phyloP scores from a whole-genome alignment of 2,797 vertebrate genomes.

The Bradypus variegatus region DNA sequence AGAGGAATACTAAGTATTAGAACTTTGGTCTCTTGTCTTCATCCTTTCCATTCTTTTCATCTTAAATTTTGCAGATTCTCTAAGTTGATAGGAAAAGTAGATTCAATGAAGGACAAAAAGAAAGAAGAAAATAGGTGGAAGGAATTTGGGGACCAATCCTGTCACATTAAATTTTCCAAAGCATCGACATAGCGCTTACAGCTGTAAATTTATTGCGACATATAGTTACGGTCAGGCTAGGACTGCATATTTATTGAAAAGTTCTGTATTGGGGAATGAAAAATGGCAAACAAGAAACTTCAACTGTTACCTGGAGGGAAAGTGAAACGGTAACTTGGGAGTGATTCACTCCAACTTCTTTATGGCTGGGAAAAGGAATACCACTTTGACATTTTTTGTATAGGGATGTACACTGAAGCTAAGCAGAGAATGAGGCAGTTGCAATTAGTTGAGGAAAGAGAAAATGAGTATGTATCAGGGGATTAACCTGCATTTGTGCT shows the following conservation, averaged over 20 bases:
- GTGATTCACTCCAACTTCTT: slow-evolving; percentile 51
- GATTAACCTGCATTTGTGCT: slow-evolving; percentile 48
- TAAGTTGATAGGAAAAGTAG: background rate
- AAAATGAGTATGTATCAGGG: slow-evolving; percentile 48
- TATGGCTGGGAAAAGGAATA: slow-evolving; percentile 21
- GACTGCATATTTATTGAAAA: slow-evolving; percentile 36
- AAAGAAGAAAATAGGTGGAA: background rate
- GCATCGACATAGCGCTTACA: background rate
- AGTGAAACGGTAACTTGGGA: slow-evolving; percentile 66
- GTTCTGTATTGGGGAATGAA: slow-evolving; percentile 45
- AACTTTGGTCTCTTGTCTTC: slow-evolving; percentile 8
- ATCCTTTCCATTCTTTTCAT: background rate
- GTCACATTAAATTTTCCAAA: slow-evolving; percentile 43
- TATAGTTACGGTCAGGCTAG: background rate
- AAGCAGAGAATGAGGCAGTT: slow-evolving; percentile 18
- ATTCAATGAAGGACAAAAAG: background rate
- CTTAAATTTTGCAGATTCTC: slow-evolving; percentile 18
- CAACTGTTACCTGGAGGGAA: slow-evolving; percentile 67
- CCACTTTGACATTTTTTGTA: slow-evolving; percentile 50
- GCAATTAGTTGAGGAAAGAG: slow-evolving; percentile 41
- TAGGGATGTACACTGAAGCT: slow-evolving; percentile 13
- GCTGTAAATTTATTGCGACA: slow-evolving; percentile 11
- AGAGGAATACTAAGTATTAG: background rate
- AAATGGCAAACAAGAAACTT: slow-evolving; percentile 66
- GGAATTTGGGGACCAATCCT: slow-evolving; percentile 36